Conservation (phyloP, 2,888 invertebrate species). For the Adineta ricciae region DNA sequence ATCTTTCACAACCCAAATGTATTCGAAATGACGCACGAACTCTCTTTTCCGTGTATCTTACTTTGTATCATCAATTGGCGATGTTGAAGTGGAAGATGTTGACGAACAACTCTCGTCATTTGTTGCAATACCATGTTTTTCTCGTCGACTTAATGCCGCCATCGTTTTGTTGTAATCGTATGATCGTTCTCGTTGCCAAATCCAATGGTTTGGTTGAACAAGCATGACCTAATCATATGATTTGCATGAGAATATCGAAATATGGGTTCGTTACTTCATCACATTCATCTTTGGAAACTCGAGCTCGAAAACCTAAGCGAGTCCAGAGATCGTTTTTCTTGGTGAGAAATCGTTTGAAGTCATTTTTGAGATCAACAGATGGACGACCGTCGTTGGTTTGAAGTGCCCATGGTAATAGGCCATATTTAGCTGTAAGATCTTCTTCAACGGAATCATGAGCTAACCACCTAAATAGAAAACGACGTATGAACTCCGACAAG, state of each 20-base stretch:
- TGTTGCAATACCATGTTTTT: not conserved
- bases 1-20: too few species aligned
- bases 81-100: not conserved
- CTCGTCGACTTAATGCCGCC: not conserved
- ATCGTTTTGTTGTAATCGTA: not conserved
- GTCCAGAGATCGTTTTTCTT: constrained; percentile 12
- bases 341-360: not conserved
- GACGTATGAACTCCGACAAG: not conserved
- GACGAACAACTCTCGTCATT: not conserved
- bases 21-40: too few species aligned
- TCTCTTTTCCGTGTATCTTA: too few species aligned
- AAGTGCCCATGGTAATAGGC: constrained; percentile 13
- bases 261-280: not conserved
- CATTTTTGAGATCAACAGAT: not conserved
- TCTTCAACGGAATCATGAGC: constrained; percentile 19
- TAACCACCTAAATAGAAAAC: not conserved
- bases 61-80: not conserved
- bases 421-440: constrained; percentile 3
- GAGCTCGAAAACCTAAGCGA: not conserved
- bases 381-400: not conserved
- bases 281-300: constrained; percentile 4
- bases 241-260: too few species aligned
- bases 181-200: constrained; percentile 8
- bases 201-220: constrained; percentile 14
- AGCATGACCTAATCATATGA: not conserved